Percentiles rank a stretch among this genome's conserved stretches.
phyloP scores from a whole-genome alignment of 2,888 invertebrate genomes.

The Pristionchus exspectatus region DNA sequence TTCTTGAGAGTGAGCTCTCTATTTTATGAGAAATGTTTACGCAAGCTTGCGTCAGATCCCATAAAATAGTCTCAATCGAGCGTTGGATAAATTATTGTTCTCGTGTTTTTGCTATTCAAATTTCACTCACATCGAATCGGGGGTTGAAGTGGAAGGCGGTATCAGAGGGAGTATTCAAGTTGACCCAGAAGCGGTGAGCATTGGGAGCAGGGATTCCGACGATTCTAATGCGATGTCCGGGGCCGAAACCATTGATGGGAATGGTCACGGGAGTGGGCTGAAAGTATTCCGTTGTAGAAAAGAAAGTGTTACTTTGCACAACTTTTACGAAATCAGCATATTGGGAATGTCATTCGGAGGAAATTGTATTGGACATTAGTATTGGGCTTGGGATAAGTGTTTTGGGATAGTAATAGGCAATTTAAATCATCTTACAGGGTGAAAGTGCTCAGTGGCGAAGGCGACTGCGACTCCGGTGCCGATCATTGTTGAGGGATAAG shows the following conservation, averaged over 20 bases:
- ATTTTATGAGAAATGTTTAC: no score
- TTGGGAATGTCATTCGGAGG: no score
- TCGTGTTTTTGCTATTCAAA: neutral
- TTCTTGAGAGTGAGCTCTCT: no score
- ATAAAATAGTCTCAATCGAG: no score
- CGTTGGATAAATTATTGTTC: no score
- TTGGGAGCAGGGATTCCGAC: constrained; percentile 61
- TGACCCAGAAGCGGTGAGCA: constrained; percentile 80
- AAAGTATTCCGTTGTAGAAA: neutral
- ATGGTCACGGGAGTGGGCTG: constrained; percentile 61
- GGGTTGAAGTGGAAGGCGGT: constrained; percentile 88
- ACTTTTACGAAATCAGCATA: no score
- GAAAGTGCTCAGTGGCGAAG: constrained; percentile 49
- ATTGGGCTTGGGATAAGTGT: no score
- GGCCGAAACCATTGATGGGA: constrained; percentile 65
- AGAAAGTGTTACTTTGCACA: no score
- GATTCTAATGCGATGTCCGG: constrained; percentile 65
- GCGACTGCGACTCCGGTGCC: constrained; percentile 37
- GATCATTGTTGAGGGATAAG: constrained; percentile 8
- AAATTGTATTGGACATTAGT: no score
- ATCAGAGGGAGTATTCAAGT: constrained; percentile 87
- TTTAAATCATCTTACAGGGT: neutral
- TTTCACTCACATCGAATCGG: constrained; percentile 82
- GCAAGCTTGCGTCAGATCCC: no score
- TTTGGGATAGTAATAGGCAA: no score